Percentiles rank a stretch among this genome's conserved stretches.
These are phyloP conservation scores for Epinephelus lanceolatus DNA, from an alignment of 2,113 vertebrate species.

Conservation along the genomic window DNA sequence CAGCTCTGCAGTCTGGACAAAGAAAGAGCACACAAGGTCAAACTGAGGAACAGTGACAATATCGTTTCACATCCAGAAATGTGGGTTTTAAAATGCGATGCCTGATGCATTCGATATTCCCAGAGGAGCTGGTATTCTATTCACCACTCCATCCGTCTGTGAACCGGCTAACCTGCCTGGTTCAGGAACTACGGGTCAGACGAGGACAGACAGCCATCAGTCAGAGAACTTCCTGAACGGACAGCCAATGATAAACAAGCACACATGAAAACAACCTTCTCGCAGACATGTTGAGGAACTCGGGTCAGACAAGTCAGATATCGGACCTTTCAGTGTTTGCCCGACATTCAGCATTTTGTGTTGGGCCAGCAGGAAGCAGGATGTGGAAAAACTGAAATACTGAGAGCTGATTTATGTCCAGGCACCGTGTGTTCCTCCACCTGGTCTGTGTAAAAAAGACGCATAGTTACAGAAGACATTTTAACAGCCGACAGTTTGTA, in stretches of 20 bases:
- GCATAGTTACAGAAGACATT: slow-evolving; percentile 31
- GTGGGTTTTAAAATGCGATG: slow-evolving; percentile 27
- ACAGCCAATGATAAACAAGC: slow-evolving; percentile 44
- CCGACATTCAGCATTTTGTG: slow-evolving; percentile 43
- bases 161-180: slow-evolving; percentile 39
- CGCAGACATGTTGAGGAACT: slow-evolving; percentile 27
- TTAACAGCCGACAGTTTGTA: slow-evolving; percentile 47
- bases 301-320: slow-evolving; percentile 21
- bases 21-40: slow-evolving; percentile 44
- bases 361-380: slow-evolving; percentile 63
- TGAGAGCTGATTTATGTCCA: slow-evolving; percentile 56
- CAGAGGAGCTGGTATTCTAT: slow-evolving; percentile 28
- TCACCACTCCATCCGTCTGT: slow-evolving; percentile 26
- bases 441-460: slow-evolving; percentile 56
- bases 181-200: slow-evolving; percentile 66
- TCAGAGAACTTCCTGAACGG: slow-evolving; percentile 45
- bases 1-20: slow-evolving; percentile 48
- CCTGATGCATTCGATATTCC: slow-evolving; percentile 19
- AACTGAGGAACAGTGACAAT: slow-evolving; percentile 41
- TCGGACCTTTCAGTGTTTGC: slow-evolving; percentile 26
- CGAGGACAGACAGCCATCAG: slow-evolving; percentile 48
- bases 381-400: slow-evolving; percentile 57
- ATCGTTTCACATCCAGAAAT: slow-evolving; percentile 22
- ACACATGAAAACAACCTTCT: slow-evolving; percentile 24
- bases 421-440: slow-evolving; percentile 42